Conservation (phyloP, 2,797 vertebrate genomes). For the Malacoraja senta region DNA sequence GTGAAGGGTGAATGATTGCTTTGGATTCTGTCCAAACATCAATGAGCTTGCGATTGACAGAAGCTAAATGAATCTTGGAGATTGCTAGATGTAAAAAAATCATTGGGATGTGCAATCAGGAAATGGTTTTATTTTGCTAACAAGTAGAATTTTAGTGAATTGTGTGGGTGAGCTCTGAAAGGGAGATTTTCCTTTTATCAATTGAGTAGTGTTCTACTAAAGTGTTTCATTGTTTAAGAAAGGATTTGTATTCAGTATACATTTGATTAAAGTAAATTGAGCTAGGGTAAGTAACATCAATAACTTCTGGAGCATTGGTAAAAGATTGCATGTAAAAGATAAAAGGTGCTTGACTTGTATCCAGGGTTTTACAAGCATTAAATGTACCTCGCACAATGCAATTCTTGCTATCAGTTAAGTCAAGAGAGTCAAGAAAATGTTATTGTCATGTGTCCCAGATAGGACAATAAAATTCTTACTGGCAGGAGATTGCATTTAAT, state of each 20-base stretch:
- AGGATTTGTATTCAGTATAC: not conserved
- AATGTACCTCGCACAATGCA: not conserved
- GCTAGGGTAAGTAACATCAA: not conserved
- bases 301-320: not conserved
- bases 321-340: not conserved
- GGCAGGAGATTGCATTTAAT: not conserved
- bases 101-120: not conserved
- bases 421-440: too few relatives aligned
- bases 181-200: not conserved
- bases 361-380: not conserved
- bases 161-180: not conserved
- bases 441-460: too few relatives aligned
- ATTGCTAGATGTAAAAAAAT: not conserved
- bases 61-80: not conserved
- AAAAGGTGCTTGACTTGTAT: not conserved
- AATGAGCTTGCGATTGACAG: not conserved
- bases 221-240: not conserved
- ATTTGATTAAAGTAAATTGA: not conserved
- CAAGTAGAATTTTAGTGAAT: not conserved
- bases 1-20: not conserved
- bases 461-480: not conserved
- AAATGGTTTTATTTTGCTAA: not conserved
- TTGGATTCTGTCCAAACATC: not conserved
- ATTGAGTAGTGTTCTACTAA: not conserved
- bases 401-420: not conserved